Evolutionary conservation across 2,888 invertebrate species (phyloP), one percentile per base, ranked within the genome.

Genomic region (Drosophila nigricruria): DNA sequence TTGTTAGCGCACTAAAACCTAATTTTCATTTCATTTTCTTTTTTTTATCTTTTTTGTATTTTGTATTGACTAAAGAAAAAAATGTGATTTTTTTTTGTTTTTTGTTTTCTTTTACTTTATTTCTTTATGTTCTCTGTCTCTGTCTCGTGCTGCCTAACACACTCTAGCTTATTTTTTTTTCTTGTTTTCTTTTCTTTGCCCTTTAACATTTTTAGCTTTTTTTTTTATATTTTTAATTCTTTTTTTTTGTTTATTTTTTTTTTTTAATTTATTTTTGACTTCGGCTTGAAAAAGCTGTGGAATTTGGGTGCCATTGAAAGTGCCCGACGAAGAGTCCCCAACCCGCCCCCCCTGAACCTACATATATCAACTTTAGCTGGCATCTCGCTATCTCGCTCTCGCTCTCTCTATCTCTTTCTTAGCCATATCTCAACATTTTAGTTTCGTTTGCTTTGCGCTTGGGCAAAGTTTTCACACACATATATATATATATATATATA

Each of bases 41-140:
- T 20, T 20, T 2, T 42, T 14, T 42, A 20, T 20, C 14, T 2
- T 42, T 14, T 42, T 42, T 30, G 38, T 62, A 23, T 53, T 45
- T 58, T 52, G 23, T 77, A 74, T 73, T 81, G 71, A 81, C 76
- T 84, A 85, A 83, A 74, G 80, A 83, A 84, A 77, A 84, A 87
- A 84, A 78, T 69, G 60, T 70, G 14, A 25, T 5, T 9, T 45
- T 72, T n/a, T 27, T 20, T 27, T 34, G 1, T 9, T 45, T 70
- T 25, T 32, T 23, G 25, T 47, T n/a, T 34, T 34, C 14, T 23
- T 45, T 49, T 47, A 38, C 23, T 38, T 10, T 30, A 4, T 40
- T 49, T 63, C 34, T 12, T 49, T 53, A 27, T 60, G 30, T 27
- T 65, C 9, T 20, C 38, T 25, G 10, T 43, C 32, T 32, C 52